Base-by-base conservation (phyloP, 2,113 vertebrate species). In the Neomonachus schauinslandi region DNA sequence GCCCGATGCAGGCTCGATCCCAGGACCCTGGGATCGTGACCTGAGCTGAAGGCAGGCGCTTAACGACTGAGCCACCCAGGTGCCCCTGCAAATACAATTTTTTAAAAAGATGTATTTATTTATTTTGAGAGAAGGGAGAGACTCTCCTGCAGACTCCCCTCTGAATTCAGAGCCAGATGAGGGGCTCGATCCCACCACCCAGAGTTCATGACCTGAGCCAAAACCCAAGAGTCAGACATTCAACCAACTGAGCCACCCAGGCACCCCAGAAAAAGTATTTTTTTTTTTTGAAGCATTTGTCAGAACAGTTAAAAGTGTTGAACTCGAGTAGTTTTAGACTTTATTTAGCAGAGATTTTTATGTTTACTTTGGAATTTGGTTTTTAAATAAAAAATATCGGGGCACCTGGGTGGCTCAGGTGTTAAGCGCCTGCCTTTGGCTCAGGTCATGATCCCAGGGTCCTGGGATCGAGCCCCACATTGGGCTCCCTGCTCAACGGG, bases 311-410 rank as follows among this genome's bases (percentile, higher is more conserved):
- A 21, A 49, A 59, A 81, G 69, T 55, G 5, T 77, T 65, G 31
- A 26, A 19, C 26, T 76, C 53, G 21, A 91, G 11, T 65, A 80
- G n/a, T 26, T 87, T 72, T 31, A 65, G 36, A 65, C 36, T 86
- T 94, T 36, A 4, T 72, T 91, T 72, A 90, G 51, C 57, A 67
- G 74, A 94, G 55, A 81, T 79, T 91, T 89, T 94, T 96, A 49
- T 4, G 12, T 81, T 80, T 65, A 31, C 80, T n/a, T 84, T 39
- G 39, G 15, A 19, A 28, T 89, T 85, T 71, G 84, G 28, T 80
- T 39, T 76, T 55, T 7, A 77, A 72, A 74, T 39, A 15, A 26
- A 63, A 46, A 49, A 49, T n/a, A 33, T 22, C 46, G 7, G 46
- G 46, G 46, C 46, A 46, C 46, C 7, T 46, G 46, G 46, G 46